A percentile compares a stretch with the other conserved stretches of the same genome.
These are phyloP conservation scores for Coranthus polyacanthus DNA, from an alignment of 2,797 vertebrate genomes.

Conservation along the genomic window DNA sequence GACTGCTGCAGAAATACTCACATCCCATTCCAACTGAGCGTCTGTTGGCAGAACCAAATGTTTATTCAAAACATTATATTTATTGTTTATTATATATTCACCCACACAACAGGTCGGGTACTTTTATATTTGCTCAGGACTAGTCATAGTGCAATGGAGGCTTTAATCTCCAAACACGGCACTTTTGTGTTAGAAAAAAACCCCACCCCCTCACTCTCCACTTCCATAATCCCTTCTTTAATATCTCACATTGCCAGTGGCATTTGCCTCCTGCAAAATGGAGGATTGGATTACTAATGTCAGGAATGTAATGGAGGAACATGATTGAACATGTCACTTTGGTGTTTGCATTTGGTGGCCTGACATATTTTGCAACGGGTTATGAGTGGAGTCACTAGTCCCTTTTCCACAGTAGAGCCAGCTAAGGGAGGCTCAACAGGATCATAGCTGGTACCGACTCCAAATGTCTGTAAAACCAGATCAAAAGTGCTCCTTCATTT, in stretches of 20 bases:
- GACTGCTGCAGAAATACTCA: conserved; percentile 1
- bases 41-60: not conserved
- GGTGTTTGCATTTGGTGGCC: conserved; percentile 45
- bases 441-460: conserved; percentile 43
- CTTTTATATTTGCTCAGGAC: conserved; percentile 48
- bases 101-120: conserved; percentile 8
- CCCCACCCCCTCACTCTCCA: conserved; percentile 49
- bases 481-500: conserved; percentile 37
- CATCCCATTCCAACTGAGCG: not conserved
- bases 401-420: conserved; percentile 8
- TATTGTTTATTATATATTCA: conserved; percentile 30
- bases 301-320: conserved; percentile 62
- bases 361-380: conserved; percentile 36
- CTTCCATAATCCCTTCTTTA: conserved; percentile 75
- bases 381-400: conserved; percentile 28
- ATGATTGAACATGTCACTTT: conserved; percentile 64
- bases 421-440: conserved; percentile 39
- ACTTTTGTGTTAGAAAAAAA: conserved; percentile 56
- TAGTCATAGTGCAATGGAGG: conserved; percentile 43
- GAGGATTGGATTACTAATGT: conserved; percentile 67
- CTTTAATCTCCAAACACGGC: conserved; percentile 75
- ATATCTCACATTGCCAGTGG: conserved; percentile 70
- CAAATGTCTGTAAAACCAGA: conserved; percentile 46
- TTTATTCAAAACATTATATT: conserved; percentile 25
- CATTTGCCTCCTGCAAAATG: conserved; percentile 67